Conservation (phyloP, 2,888 invertebrate species). For the Drosophila setosimentum region DNA sequence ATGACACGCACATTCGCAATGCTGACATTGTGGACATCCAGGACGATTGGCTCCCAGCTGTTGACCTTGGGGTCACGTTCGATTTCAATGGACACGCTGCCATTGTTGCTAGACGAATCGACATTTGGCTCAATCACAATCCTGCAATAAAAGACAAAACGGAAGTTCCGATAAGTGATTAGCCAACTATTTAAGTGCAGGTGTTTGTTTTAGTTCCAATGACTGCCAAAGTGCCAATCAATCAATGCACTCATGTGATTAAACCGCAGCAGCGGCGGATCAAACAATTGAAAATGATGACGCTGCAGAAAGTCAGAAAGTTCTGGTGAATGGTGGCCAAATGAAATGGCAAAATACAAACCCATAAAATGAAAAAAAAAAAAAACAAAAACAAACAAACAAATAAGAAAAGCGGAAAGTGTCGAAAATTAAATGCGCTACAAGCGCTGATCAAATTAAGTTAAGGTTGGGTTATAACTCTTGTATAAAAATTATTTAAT, state of each 20-base stretch:
- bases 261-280: constrained; percentile 40
- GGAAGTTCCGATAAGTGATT: constrained; percentile 19
- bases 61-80: constrained; percentile 77
- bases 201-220: constrained; percentile 35
- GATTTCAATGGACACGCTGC: constrained; percentile 82
- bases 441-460: neutral
- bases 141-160: constrained; percentile 64
- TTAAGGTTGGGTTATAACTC: neutral
- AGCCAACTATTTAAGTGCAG: constrained; percentile 28
- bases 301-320: neutral
- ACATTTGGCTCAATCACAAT: constrained; percentile 84
- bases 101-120: constrained; percentile 80
- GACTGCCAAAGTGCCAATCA: constrained; percentile 74
- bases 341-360: constrained; percentile 32
- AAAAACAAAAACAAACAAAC: constrained; percentile 20
- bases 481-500: neutral
- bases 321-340: constrained; percentile 16
- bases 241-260: constrained; percentile 44
- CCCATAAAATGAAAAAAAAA: constrained; percentile 40
- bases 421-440: constrained; percentile 3
- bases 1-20: constrained; percentile 82
- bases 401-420: neutral
- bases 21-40: constrained; percentile 84
- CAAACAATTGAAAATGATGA: constrained; percentile 21
- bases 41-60: constrained; percentile 83